phyloP scores from a whole-genome alignment of 2,888 invertebrate species.

The Tetheella fluctuosa region DNA sequence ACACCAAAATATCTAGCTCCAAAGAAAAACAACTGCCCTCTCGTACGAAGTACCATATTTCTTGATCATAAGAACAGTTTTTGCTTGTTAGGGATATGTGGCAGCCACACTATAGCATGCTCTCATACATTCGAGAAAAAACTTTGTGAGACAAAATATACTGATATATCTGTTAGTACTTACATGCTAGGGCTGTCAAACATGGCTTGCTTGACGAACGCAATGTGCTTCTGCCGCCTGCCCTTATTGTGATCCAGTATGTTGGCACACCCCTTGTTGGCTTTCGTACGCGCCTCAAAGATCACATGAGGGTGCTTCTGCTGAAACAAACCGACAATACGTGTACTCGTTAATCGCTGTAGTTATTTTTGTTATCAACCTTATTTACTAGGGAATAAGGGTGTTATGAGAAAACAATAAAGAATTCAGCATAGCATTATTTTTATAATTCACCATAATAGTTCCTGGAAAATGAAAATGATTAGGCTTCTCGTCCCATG shows the following conservation, averaged over 20 bases:
- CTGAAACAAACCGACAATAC: slow-evolving; percentile 87
- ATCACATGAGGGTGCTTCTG: slow-evolving; percentile 99
- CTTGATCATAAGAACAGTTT: too few relatives aligned
- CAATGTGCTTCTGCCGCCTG: slow-evolving; percentile 84
- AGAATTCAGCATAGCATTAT: too few relatives aligned
- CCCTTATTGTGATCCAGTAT: slow-evolving; percentile 88
- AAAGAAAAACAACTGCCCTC: too few relatives aligned
- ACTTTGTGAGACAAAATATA: not conserved
- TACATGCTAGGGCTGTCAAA: slow-evolving; percentile 68
- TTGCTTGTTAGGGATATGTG: too few relatives aligned
- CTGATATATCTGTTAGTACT: slow-evolving; percentile 45
- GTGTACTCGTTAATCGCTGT: slow-evolving; percentile 37
- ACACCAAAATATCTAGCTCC: too few relatives aligned
- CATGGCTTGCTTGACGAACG: slow-evolving; percentile 67
- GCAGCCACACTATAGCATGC: too few relatives aligned
- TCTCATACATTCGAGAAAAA: too few relatives aligned
- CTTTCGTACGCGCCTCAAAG: slow-evolving; percentile 96
- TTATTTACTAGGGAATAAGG: not conserved
- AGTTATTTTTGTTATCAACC: not conserved
- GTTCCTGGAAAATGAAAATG: too few relatives aligned
- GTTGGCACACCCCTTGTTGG: slow-evolving; percentile 96
- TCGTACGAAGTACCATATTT: too few relatives aligned
- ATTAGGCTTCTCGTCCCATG: too few relatives aligned
- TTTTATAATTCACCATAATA: too few relatives aligned
- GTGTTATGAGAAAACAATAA: not conserved